Base-by-base conservation (phyloP, 2,113 vertebrate species). In the Candoia aspera region DNA sequence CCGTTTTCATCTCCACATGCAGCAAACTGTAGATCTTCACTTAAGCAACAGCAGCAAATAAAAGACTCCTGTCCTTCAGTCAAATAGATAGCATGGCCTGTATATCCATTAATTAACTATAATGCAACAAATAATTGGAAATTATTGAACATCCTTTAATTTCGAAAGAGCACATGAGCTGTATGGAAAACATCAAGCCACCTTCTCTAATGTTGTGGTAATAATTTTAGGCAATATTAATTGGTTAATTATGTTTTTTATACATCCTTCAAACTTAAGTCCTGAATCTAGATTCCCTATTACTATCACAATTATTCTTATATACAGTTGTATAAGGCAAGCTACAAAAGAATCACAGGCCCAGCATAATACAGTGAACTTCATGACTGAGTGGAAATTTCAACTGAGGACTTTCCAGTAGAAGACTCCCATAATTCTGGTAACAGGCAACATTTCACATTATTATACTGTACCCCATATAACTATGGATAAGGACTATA, bases 41-140 rank as follows among this genome's bases (percentile, higher is more conserved):
- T 98, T 91, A 99, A 90, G 90, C 98, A 98, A 83, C 98, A 98
- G 90, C 98, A 98, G 26, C 98, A 98, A 93, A 99, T 98, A 60
- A 97, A 97, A 23, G 97, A 98, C 0, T 96, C 94, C 94, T 97
- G 97, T 54, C 96, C 96, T 95, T 97, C 97, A 11, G 98, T 98
- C 97, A 98, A 97, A 55, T 98, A 97, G 91, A 99, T 3, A 83
- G 97, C 92, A 0, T 96, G 97, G 84, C 98, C 97, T 19, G 97
- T 97, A 92, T 95, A 97, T 92, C 98, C 98, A 29, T 94, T 97
- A 92, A 98, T 98, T 84, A 99, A 97, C 99, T 99, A 90, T 55
- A 96, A 97, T 91, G 95, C 11, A 94, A 94, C 89, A n/a, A 29
- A 92, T 33, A 94, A 94, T 0, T 89, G 13, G 90, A 89, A 89